Conservation (phyloP, 2,113 vertebrate species). For the Anguilla japonica region DNA sequence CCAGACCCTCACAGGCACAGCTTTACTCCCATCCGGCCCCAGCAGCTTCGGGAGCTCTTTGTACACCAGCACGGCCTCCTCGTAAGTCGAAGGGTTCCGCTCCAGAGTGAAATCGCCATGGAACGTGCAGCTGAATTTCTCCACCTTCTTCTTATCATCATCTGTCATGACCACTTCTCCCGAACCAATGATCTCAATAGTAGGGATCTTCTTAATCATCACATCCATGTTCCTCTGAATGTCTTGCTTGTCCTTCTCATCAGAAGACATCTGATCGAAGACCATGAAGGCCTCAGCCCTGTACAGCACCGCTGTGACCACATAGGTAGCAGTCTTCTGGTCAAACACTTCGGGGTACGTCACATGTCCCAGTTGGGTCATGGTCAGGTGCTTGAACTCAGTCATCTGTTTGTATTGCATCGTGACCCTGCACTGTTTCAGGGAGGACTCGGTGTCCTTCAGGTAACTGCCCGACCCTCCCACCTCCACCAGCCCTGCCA, state of each 20-base stretch:
- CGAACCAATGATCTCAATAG: slow-evolving; percentile 25
- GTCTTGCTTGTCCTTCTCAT: background rate
- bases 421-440: background rate
- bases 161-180: slow-evolving; percentile 38
- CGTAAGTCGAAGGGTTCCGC: slow-evolving; percentile 33
- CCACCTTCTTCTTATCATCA: slow-evolving; percentile 10
- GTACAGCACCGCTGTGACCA: slow-evolving; percentile 24
- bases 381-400: background rate
- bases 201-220: slow-evolving; percentile 38
- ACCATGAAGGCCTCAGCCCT: slow-evolving; percentile 25
- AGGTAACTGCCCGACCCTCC: no score
- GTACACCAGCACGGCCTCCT: slow-evolving; percentile 43
- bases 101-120: slow-evolving; percentile 44
- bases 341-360: slow-evolving; percentile 9
- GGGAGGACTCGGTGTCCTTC: background rate
- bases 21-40: slow-evolving; percentile 40
- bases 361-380: background rate
- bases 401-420: background rate
- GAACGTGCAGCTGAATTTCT: slow-evolving; percentile 45
- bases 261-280: slow-evolving; percentile 10
- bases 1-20: slow-evolving; percentile 60
- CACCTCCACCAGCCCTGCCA: no score
- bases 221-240: slow-evolving; percentile 31
- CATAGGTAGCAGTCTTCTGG: slow-evolving; percentile 8
- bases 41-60: slow-evolving; percentile 36